Conservation (phyloP, 2,113 vertebrate species). For the Toxostoma redivivum region DNA sequence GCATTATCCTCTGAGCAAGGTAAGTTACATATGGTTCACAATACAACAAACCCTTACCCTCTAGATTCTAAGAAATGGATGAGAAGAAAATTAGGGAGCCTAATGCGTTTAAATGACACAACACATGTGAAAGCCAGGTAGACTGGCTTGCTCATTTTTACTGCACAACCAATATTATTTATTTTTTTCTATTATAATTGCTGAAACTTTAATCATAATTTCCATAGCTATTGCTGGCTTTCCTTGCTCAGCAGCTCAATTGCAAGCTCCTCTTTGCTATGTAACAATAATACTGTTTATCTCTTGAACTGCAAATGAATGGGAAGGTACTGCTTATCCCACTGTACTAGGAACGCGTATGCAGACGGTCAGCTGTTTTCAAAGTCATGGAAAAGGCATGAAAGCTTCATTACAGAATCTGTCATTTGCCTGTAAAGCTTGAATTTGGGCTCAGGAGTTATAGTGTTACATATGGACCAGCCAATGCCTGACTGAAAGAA, state of each 20-base stretch:
- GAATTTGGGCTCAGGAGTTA: neutral
- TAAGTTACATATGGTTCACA: neutral
- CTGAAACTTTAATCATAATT: neutral
- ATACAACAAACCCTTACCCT: neutral
- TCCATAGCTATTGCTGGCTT: neutral
- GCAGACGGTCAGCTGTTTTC: neutral
- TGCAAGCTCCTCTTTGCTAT: neutral
- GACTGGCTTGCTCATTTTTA: neutral
- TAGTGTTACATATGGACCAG: neutral
- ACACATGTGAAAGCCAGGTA: neutral
- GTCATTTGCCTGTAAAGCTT: neutral
- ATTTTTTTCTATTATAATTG: neutral
- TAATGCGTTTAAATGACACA: neutral
- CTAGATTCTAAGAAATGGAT: neutral
- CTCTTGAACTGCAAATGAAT: neutral
- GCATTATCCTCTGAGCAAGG: neutral
- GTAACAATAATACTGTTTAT: neutral
- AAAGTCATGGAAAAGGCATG: neutral
- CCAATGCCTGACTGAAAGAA: neutral
- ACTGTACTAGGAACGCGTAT: accelerated
- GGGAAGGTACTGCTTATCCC: neutral
- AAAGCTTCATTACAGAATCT: neutral
- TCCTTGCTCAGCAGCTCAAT: neutral
- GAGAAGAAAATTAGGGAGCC: neutral
- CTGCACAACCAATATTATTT: neutral